These are phyloP conservation scores for Carlito syrichta DNA, from an alignment of 2,113 vertebrate species.

Conservation along the genomic window DNA sequence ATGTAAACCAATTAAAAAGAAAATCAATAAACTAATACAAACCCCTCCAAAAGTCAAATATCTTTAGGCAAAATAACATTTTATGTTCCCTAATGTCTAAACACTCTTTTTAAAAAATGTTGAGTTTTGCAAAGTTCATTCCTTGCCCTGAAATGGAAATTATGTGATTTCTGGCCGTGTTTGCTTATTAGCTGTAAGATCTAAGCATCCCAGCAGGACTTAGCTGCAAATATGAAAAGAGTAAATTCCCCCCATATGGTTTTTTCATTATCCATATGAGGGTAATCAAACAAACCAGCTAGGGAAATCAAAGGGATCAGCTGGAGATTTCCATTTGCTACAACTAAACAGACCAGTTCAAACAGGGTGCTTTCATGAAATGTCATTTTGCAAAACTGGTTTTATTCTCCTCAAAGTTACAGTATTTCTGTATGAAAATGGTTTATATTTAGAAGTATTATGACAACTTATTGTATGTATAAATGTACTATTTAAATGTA, in stretches of 20 bases:
- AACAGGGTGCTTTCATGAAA: slow-evolving; percentile 40
- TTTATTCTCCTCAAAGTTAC: slow-evolving; percentile 34
- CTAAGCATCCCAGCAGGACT: slow-evolving; percentile 66
- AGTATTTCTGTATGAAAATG: background rate
- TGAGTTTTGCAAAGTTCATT: slow-evolving; percentile 46
- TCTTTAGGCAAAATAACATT: background rate
- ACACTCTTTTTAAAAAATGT: slow-evolving; percentile 33
- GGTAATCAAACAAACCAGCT: slow-evolving; percentile 69
- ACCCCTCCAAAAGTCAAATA: background rate
- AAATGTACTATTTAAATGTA: background rate
- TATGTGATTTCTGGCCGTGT: slow-evolving; percentile 13
- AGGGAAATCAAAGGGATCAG: slow-evolving; percentile 73
- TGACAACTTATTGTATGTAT: background rate
- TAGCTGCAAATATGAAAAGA: slow-evolving; percentile 47
- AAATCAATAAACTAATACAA: background rate
- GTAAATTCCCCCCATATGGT: slow-evolving; percentile 69
- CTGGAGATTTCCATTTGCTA: slow-evolving; percentile 63
- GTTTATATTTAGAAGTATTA: background rate
- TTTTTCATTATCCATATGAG: slow-evolving; percentile 72
- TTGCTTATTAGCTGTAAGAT: slow-evolving; percentile 61
- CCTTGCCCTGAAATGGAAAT: slow-evolving; percentile 45
- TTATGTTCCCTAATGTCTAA: background rate
- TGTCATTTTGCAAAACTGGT: slow-evolving; percentile 24
- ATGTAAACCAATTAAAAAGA: background rate
- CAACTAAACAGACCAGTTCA: slow-evolving; percentile 54